These are phyloP conservation scores for Gobiocypris rarus DNA, from an alignment of 2,113 vertebrate genomes.

Conservation along the genomic window DNA sequence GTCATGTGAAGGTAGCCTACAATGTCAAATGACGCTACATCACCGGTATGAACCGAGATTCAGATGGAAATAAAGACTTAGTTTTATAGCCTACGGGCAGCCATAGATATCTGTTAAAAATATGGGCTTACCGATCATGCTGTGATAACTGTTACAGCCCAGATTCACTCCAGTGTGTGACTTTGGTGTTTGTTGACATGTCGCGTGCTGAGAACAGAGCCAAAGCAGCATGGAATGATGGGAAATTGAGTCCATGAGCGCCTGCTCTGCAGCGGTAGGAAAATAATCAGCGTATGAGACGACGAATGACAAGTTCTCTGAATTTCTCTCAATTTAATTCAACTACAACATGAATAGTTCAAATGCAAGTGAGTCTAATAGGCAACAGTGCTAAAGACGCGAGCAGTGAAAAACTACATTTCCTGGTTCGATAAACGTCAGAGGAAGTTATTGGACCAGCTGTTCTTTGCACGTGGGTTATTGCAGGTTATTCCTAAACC, in stretches of 20 bases:
- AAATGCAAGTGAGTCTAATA: not conserved
- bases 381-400: not conserved
- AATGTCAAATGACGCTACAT: slow-evolving; percentile 5
- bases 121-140: slow-evolving; percentile 61
- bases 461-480: not conserved
- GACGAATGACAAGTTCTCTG: not conserved
- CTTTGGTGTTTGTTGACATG: slow-evolving; percentile 45
- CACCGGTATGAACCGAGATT: not conserved
- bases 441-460: slow-evolving; percentile 7
- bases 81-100: not conserved
- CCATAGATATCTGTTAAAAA: not conserved
- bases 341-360: not conserved
- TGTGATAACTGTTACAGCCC: not conserved
- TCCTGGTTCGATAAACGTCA: not conserved
- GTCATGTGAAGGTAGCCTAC: not conserved
- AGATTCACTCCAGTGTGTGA: slow-evolving; percentile 11
- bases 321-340: not conserved
- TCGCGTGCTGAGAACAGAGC: slow-evolving; percentile 13
- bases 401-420: not conserved
- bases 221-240: slow-evolving; percentile 37
- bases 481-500: not conserved
- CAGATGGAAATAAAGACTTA: not conserved
- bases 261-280: not conserved
- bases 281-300: not conserved
- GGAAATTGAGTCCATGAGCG: slow-evolving; percentile 56